A percentile compares a stretch with the other conserved stretches of the same genome.
phyloP scores from a whole-genome alignment of 1,140 invertebrate genomes.

The Drosophila kanapiae region DNA sequence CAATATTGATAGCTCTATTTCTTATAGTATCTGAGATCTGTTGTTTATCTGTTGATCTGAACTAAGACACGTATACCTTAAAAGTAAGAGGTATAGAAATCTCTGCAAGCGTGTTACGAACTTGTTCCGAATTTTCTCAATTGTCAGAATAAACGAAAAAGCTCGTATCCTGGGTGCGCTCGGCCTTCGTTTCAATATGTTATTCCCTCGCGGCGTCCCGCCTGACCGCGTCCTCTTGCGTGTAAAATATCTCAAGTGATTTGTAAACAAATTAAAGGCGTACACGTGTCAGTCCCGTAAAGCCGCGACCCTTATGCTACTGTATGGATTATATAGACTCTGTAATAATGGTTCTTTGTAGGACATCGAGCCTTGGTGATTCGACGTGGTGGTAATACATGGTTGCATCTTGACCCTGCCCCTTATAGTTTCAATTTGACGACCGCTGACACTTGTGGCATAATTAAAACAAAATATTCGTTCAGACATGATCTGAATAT shows the following conservation, averaged over 20 bases:
- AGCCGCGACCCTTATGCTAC: constrained; percentile 45
- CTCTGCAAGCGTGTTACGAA: not conserved
- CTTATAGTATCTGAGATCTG: too few relatives aligned
- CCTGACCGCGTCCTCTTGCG: constrained; percentile 64
- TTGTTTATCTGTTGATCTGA: too few relatives aligned
- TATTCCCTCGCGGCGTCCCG: not conserved
- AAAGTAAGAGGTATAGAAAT: not conserved
- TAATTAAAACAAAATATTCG: too few relatives aligned
- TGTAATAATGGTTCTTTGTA: constrained; percentile 36
- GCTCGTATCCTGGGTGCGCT: not conserved
- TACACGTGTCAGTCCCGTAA: constrained; percentile 80
- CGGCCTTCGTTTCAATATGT: not conserved
- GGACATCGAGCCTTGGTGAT: constrained; percentile 52
- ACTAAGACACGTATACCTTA: too few relatives aligned
- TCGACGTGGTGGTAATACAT: not conserved
- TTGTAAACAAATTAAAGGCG: constrained; percentile 85
- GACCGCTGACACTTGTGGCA: too few relatives aligned
- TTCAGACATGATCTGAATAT: too few relatives aligned
- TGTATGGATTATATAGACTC: constrained; percentile 10
- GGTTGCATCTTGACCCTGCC: not conserved
- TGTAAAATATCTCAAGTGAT: constrained; percentile 84
- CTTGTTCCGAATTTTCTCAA: not conserved
- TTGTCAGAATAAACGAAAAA: not conserved
- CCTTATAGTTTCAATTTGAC: not conserved
- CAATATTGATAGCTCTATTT: too few relatives aligned